These are phyloP conservation scores for Lasioglossum albipes DNA, from an alignment of 1,140 invertebrate genomes.

Conservation along the genomic window DNA sequence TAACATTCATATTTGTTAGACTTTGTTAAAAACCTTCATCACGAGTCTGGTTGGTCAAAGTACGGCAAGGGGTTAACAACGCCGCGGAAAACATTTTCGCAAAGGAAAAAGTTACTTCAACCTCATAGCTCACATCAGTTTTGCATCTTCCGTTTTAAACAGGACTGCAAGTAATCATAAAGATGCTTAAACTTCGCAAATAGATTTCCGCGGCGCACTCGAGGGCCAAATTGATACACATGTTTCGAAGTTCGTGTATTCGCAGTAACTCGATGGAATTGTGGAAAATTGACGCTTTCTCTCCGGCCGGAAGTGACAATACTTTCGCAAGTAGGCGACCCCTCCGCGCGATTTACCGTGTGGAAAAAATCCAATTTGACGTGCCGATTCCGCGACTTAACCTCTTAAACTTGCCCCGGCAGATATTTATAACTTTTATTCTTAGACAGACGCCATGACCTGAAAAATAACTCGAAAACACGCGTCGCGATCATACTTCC, in stretches of 20 bases:
- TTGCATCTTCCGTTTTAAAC: neutral
- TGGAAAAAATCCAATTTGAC: slow-evolving; percentile 66
- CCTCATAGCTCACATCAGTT: too few species aligned
- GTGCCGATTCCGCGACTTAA: slow-evolving; percentile 60
- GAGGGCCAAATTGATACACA: slow-evolving; percentile 34
- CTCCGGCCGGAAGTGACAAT: slow-evolving; percentile 52
- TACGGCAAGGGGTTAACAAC: too few species aligned
- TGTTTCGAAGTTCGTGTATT: slow-evolving; percentile 47
- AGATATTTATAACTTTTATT: slow-evolving; percentile 50
- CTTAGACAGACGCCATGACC: neutral
- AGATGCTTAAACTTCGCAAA: neutral
- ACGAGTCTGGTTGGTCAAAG: too few species aligned
- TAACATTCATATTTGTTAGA: too few species aligned
- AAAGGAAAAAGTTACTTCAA: too few species aligned
- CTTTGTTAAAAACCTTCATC: too few species aligned
- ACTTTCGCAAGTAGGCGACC: slow-evolving; percentile 52
- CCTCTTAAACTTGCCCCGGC: slow-evolving; percentile 56
- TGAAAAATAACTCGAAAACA: slow-evolving; percentile 20
- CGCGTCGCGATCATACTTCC: neutral
- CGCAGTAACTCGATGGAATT: slow-evolving; percentile 54
- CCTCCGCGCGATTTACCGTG: slow-evolving; percentile 47
- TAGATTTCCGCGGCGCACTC: slow-evolving; percentile 6
- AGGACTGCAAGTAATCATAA: neutral
- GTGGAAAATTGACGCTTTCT: slow-evolving; percentile 53
- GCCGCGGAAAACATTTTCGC: too few species aligned